A percentile compares a stretch with the other conserved stretches of the same genome.
Conservation (phyloP, 2,888 invertebrate genomes). For the Deilephila elpenor region DNA sequence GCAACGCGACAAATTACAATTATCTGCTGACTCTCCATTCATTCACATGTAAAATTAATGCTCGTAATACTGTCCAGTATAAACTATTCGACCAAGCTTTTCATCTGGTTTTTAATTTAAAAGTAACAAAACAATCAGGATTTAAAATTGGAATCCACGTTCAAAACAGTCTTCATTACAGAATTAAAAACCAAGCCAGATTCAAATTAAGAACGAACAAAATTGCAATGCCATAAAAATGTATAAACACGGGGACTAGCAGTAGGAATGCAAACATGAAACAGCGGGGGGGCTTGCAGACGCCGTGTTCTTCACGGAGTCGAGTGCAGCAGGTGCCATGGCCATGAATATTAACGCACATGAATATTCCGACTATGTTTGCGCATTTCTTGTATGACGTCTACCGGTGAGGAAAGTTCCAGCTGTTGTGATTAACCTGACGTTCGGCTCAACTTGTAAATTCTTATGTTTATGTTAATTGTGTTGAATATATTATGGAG, state of each 20-base stretch:
- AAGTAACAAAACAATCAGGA: too few species aligned
- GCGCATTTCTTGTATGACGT: slow-evolving; percentile 71
- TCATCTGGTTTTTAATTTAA: too few species aligned
- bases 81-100: too few species aligned
- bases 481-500: neutral
- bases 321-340: slow-evolving; percentile 65
- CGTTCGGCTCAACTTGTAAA: neutral
- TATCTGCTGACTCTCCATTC: too few species aligned
- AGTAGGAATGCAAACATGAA: slow-evolving; percentile 24
- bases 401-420: slow-evolving; percentile 17
- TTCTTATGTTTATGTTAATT: slow-evolving; percentile 8
- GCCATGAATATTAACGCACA: slow-evolving; percentile 79
- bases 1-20: too few species aligned
- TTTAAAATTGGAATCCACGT: too few species aligned
- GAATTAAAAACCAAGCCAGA: neutral
- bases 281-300: slow-evolving; percentile 22
- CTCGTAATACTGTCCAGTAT: too few species aligned
- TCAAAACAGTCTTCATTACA: neutral
- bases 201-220: neutral
- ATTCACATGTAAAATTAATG: too few species aligned
- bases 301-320: slow-evolving; percentile 49
- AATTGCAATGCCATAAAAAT: neutral
- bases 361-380: slow-evolving; percentile 77
- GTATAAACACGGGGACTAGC: neutral
- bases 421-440: slow-evolving; percentile 8